These are phyloP conservation scores for Harlomillsia oculata DNA, from an alignment of 1,140 invertebrate species.

Conservation along the genomic window DNA sequence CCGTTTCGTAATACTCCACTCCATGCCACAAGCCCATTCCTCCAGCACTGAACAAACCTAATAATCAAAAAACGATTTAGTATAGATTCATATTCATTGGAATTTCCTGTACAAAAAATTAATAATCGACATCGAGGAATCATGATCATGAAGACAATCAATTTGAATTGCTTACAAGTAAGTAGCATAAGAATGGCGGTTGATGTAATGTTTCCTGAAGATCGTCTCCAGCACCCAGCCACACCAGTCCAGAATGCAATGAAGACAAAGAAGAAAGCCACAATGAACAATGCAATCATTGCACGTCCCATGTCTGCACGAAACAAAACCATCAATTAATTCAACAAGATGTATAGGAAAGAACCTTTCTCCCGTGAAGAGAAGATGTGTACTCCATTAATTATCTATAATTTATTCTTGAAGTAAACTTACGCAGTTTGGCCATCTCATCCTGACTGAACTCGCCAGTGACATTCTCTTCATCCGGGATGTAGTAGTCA, in stretches of 20 bases:
- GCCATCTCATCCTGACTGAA: conserved; percentile 75
- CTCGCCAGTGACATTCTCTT: conserved; percentile 66
- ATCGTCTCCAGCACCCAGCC: conserved; percentile 82
- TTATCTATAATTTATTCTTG: neutral
- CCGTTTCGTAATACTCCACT: conserved; percentile 88
- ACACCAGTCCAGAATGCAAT: conserved; percentile 88
- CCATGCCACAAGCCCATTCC: conserved; percentile 92
- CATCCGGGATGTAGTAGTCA: conserved; percentile 81
- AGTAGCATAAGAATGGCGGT: conserved; percentile 84
- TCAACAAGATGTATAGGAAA: conserved; percentile 5
- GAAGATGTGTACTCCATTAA: neutral
- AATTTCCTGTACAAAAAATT: neutral
- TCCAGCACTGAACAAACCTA: conserved; percentile 76
- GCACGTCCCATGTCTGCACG: conserved; percentile 78
- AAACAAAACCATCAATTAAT: conserved; percentile 3
- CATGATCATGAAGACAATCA: too few relatives aligned
- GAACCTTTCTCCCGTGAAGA: neutral
- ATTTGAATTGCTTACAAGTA: conserved; percentile 64
- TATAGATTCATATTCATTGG: neutral
- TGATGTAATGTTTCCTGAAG: conserved; percentile 81
- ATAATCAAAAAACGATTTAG: conserved; percentile 32
- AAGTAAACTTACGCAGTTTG: conserved; percentile 58
- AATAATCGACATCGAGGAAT: neutral
- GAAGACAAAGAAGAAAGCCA: conserved; percentile 78
- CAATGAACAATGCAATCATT: conserved; percentile 81